Evolutionary conservation across 2,113 vertebrate genomes (phyloP).

Genomic region (Gopherus evgoodei): DNA sequence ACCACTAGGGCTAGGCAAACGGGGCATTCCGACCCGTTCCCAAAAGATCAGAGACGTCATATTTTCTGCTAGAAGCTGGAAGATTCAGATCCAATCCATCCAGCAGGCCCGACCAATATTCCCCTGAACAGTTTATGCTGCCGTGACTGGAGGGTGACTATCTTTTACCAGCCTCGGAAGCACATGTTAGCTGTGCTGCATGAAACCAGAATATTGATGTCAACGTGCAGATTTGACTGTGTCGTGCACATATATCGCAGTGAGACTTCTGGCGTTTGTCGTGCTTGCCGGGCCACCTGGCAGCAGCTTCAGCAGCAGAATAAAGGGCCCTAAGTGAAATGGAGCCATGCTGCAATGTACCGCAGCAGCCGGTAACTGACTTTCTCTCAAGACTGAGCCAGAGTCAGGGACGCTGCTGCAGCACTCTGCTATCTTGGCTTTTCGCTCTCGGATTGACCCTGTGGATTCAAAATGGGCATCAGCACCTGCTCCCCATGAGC

Average conservation of each 20-base stretch:
- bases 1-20: neutral
- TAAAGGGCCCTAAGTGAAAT: too few relatives aligned
- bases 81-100: neutral
- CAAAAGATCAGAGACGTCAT: neutral
- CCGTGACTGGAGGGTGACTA: rapidly evolving
- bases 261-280: neutral
- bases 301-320: too few relatives aligned
- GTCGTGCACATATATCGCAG: neutral
- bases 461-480: neutral
- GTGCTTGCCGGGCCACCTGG: too few relatives aligned
- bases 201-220: neutral
- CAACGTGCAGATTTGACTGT: neutral
- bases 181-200: neutral
- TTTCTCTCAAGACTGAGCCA: neutral
- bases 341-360: rapidly evolving
- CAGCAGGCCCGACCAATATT: rapidly evolving
- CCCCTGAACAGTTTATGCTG: neutral
- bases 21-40: neutral
- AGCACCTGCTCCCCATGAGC: neutral
- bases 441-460: neutral
- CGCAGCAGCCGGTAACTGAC: neutral
- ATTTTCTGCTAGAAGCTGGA: too few relatives aligned
- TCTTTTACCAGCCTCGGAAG: neutral
- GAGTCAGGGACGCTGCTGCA: neutral
- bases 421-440: rapidly evolving